Evolutionary conservation across 2,113 vertebrate genomes (phyloP).

Genomic region (Rissa tridactyla): DNA sequence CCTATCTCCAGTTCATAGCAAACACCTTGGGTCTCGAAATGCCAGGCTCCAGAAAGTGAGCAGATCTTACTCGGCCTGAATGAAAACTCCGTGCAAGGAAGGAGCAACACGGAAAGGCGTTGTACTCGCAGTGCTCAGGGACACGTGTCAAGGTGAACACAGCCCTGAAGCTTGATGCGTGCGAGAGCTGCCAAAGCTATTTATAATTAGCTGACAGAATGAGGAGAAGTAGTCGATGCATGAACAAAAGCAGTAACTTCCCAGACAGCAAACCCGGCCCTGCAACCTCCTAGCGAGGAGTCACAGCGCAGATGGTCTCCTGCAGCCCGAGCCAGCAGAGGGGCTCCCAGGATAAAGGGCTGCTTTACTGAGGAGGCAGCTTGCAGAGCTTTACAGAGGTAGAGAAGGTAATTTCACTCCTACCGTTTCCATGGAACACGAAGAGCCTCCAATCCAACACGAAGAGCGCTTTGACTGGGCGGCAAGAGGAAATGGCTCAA

Average conservation of each 20-base stretch:
- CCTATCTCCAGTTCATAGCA: neutral
- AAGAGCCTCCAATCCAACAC: neutral
- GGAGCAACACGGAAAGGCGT: neutral
- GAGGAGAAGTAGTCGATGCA: neutral
- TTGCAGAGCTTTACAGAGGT: neutral
- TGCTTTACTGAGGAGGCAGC: neutral
- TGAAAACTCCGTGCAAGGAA: neutral
- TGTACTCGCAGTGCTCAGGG: neutral
- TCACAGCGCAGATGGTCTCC: neutral
- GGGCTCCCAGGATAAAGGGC: neutral
- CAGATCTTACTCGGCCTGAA: neutral
- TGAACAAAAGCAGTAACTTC: neutral
- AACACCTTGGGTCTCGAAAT: neutral
- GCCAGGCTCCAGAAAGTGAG: neutral
- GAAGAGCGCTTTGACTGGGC: neutral
- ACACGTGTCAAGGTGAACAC: neutral
- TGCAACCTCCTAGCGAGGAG: neutral
- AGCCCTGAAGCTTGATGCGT: neutral
- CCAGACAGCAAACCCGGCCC: neutral
- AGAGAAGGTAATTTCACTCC: neutral
- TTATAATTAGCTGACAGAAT: neutral
- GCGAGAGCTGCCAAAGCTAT: neutral
- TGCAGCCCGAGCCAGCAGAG: neutral
- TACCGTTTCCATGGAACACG: neutral
- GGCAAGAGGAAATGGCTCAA: neutral